These are phyloP conservation scores for Drosophila cognata DNA, from an alignment of 2,888 invertebrate genomes.

Conservation along the genomic window DNA sequence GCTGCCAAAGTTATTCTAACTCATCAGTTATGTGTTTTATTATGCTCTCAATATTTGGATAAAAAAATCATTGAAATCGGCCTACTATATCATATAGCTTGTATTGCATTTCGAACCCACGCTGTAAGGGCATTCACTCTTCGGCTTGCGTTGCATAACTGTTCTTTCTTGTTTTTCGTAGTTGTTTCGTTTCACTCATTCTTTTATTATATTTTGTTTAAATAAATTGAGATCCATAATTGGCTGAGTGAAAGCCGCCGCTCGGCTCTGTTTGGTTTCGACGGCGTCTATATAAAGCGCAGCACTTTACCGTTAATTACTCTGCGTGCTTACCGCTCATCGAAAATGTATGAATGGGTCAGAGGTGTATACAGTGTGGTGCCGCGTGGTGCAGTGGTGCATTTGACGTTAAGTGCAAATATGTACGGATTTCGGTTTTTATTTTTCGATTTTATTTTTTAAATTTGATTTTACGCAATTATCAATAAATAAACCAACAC, in stretches of 20 bases:
- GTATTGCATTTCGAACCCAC: not conserved
- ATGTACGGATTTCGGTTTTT: slow-evolving; percentile 35
- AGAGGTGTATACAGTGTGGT: slow-evolving; percentile 11
- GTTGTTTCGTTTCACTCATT: slow-evolving; percentile 34
- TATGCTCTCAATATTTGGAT: too few relatives aligned
- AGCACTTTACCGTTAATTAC: slow-evolving; percentile 77
- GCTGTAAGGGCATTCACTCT: not conserved
- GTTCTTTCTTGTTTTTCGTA: slow-evolving; percentile 5
- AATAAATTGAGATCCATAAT: slow-evolving; percentile 78
- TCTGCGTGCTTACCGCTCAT: slow-evolving; percentile 78
- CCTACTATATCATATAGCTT: not conserved
- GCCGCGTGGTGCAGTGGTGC: not conserved
- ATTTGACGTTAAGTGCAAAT: slow-evolving; percentile 70
- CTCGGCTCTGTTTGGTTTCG: slow-evolving; percentile 21
- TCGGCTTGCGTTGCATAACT: not conserved
- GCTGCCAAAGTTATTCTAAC: too few relatives aligned
- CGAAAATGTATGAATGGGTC: slow-evolving; percentile 74
- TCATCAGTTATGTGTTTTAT: not conserved
- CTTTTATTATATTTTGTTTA: slow-evolving; percentile 37
- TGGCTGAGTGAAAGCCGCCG: slow-evolving; percentile 67
- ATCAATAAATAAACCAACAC: slow-evolving; percentile 63
- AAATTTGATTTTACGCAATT: slow-evolving; percentile 64
- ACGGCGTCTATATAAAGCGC: slow-evolving; percentile 50
- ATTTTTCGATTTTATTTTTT: slow-evolving; percentile 17
- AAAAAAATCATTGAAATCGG: not conserved